Evolutionary conservation across 1,140 invertebrate species (phyloP).

Genomic region (Drosophila ohnishii): DNA sequence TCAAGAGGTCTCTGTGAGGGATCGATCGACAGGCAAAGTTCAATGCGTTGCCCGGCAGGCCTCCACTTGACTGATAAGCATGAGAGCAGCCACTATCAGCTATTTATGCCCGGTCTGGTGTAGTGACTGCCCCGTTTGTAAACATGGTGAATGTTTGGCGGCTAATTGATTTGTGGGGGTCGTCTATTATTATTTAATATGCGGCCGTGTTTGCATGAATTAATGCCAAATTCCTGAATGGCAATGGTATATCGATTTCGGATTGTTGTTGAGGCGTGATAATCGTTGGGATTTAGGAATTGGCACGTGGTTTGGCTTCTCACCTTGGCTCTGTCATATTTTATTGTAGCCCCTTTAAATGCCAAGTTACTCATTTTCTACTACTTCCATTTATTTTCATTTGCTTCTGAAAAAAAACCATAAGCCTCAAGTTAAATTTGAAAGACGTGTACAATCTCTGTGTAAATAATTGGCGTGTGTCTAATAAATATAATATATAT

Average conservation of each 20-base stretch:
- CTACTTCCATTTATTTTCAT: not conserved
- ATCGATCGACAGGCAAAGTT: slow-evolving; percentile 30
- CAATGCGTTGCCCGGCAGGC: slow-evolving; percentile 3
- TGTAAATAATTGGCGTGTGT: not conserved
- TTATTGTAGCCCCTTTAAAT: not conserved
- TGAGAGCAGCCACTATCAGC: slow-evolving; percentile 6
- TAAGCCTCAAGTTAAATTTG: not conserved
- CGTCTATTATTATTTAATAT: slow-evolving; percentile 4
- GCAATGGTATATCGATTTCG: not conserved
- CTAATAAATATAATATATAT: not conserved
- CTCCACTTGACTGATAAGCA: slow-evolving; percentile 28
- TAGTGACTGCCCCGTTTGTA: slow-evolving; percentile 12
- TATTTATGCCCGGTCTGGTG: slow-evolving; percentile 3
- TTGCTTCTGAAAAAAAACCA: not conserved
- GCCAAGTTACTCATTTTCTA: not conserved
- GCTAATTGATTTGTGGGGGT: slow-evolving; percentile 20
- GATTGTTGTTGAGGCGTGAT: slow-evolving; percentile 2
- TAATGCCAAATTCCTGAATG: slow-evolving; percentile 1
- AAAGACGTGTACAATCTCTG: not conserved
- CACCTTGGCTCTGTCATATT: slow-evolving; percentile 1
- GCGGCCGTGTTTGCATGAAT: slow-evolving; percentile 10
- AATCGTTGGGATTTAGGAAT: not conserved
- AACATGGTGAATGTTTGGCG: slow-evolving; percentile 23
- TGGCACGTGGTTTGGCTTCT: not conserved
- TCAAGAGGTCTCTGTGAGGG: not conserved